These are phyloP conservation scores for Ceratitis capitata DNA, from an alignment of 1,140 invertebrate species.

Conservation along the genomic window DNA sequence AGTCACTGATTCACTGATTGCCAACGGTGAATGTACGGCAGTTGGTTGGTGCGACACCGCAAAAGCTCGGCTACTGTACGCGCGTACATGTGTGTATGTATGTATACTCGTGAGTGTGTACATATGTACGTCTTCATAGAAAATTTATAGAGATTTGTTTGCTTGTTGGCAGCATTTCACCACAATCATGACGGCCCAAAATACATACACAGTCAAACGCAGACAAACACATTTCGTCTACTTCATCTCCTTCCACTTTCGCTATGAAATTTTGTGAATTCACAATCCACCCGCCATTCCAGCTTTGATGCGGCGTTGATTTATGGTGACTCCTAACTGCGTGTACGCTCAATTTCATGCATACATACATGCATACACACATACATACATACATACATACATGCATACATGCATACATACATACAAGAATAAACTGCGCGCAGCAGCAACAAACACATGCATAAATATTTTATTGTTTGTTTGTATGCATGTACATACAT, in stretches of 20 bases:
- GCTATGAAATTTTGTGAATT: not conserved
- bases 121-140: constrained; percentile 4
- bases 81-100: not conserved
- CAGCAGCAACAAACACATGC: too few species aligned
- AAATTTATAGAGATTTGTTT: not conserved
- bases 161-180: not conserved
- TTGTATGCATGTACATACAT: not conserved
- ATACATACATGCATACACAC: not conserved
- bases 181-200: not conserved
- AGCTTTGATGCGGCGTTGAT: not conserved
- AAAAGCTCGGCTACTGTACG: too few species aligned
- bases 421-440: not conserved
- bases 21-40: not conserved
- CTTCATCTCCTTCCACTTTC: not conserved
- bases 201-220: too few species aligned
- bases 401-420: not conserved
- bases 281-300: not conserved
- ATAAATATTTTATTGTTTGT: not conserved
- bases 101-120: not conserved
- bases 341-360: not conserved
- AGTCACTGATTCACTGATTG: not conserved
- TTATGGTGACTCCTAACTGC: constrained; percentile 31
- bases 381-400: not conserved
- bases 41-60: not conserved
- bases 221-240: not conserved